Base-by-base conservation (phyloP, 2,797 vertebrate genomes). In the Phrynocephalus vlangalii region DNA sequence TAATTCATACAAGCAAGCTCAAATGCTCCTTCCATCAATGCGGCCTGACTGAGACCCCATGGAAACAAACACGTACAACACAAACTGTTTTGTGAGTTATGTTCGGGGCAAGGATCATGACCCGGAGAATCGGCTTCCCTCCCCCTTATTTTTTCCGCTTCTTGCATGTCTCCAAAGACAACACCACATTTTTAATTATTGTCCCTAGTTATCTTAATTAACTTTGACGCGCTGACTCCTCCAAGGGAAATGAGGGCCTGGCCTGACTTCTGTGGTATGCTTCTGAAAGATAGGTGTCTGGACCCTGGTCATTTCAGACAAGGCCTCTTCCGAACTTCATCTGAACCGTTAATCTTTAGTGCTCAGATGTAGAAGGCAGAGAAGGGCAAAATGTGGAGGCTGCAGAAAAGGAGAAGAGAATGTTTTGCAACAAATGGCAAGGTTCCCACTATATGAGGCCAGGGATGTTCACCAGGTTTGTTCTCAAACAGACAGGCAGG, bases 161-260 rank as follows among this genome's bases (percentile, higher is more conserved):
- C 52, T 78, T 82, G 73, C 82, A 89, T 16, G 1, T 79, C 83
- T 88, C 84, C 71, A 30, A 72, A 91, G 83, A 77, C 0, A 1
- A 84, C 44, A 84, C 73, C 52, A 30, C 83, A 87, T 33, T 91
- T 95, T 94, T 92, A 95, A 94, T 94, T 94, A 93, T 87, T 50
- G 82, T 72, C 86, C 86, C 60, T 77, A 91, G 91, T 94, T 91
- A 94, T 94, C 93, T 94, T 95, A 94, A 94, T 94, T 94, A 94
- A 94, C 90, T 94, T 91, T 92, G 86, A 87, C 89, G 93, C 90
- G 67, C 88, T 87, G 86, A 78, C 84, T 90, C 1, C 92, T 94
- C 91, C 86, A 87, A 83, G 91, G 86, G 87, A 93, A 87, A 91
- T 90, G 86, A 84, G 91, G 87, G n/a, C 71, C 87, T 88, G 90